Evolutionary conservation across 53 echinoderm and acorn worm species (phyloP), one percentile per base, ranked within the genome.

Genomic region (Pentamera pediparva): DNA sequence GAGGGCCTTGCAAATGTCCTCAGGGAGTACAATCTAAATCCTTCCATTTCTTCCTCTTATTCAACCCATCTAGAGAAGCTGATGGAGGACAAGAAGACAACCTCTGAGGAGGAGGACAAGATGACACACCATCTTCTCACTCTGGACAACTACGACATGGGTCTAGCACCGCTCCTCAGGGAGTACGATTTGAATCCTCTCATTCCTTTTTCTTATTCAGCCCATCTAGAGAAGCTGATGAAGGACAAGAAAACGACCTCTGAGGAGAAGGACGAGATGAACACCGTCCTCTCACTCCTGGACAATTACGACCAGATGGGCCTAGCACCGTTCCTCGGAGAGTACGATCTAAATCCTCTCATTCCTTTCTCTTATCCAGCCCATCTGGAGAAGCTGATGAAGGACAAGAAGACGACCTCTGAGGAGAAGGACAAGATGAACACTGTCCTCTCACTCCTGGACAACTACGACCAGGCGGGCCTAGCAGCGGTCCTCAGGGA

Each of bases 31-130:
- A 39, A 84, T 37, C 84, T 93, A 45, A 78, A 81, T n/a, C 10
- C 21, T 55, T 19, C 28, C 27, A 25, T 55, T 45, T 0, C 47
- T 28, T 55, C 55, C 28, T 9, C 3, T 20, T 19, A 11, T 53
- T 39, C 45, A 96, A 91, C 91, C 32, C 83, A 86, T 76, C 83
- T 96, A 3, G 98, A 96, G 57, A 96, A 88, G 56, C 63, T 83
- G 18, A 35, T 88, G 18, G 67, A 69, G 59, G 88, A 81, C 61
- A 91, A 96, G 81, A 91, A 88, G 62, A 65, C 70, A 0, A 85
- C 83, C 5, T 57, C 70, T 2, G 88, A 88, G 27, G 41, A 77
- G 35, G 70, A 74, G 7, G 69, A 83, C 24, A 91, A 96, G 61
- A 91, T 69, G 75, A 53, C 82, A 19, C 34, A 56, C 2, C 81